phyloP scores from a whole-genome alignment of 2,797 vertebrate species.

The Lerista edwardsae region DNA sequence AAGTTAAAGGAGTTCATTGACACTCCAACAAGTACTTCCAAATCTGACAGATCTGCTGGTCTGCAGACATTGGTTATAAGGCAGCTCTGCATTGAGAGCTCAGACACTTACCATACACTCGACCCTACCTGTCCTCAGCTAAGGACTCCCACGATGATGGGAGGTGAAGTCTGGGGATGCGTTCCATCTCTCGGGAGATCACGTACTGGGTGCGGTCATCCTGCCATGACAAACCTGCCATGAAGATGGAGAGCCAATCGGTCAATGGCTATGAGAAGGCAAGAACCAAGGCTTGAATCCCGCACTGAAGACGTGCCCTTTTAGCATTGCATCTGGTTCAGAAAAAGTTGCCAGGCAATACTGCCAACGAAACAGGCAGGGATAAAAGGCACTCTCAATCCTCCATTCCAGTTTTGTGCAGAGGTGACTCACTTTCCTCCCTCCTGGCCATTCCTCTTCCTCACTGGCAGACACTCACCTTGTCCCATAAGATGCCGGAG shows the following conservation, averaged over 20 bases:
- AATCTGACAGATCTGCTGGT: background rate
- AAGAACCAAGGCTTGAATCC: background rate
- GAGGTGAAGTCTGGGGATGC: constrained; percentile 84
- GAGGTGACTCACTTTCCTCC: background rate
- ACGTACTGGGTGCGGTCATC: constrained; percentile 94
- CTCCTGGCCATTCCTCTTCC: background rate
- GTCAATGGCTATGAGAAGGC: background rate
- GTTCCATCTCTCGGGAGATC: constrained; percentile 94
- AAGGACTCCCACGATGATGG: constrained; percentile 59
- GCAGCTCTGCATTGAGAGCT: background rate
- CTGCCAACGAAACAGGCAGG: background rate
- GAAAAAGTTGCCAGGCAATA: background rate
- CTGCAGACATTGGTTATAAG: background rate
- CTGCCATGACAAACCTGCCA: constrained; percentile 92
- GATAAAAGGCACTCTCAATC: background rate
- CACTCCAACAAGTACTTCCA: background rate
- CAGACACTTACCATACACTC: background rate
- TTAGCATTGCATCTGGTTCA: background rate
- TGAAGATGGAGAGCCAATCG: constrained; percentile 21
- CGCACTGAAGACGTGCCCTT: background rate
- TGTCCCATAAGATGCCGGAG: constrained; percentile 92
- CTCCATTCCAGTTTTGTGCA: background rate
- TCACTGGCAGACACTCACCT: constrained; percentile 76
- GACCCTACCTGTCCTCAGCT: constrained; percentile 75
- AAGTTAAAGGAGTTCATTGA: background rate